Evolutionary conservation across 2,797 vertebrate species (phyloP).

Genomic region (Aplochiton taeniatus): DNA sequence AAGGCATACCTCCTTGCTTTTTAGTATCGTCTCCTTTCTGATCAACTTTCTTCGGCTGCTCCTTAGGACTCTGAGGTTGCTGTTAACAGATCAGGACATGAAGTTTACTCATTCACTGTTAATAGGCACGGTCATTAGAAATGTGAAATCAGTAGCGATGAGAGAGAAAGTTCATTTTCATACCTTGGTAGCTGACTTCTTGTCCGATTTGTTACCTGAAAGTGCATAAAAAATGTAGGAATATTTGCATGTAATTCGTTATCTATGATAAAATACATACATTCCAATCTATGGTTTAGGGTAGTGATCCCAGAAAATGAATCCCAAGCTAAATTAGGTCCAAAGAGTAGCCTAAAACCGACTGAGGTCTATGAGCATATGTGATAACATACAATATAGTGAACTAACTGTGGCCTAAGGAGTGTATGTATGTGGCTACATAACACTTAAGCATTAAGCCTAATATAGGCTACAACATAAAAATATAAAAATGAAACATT

Average conservation of each 20-base stretch:
- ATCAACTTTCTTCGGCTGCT: slow-evolving; percentile 83
- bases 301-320: no score
- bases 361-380: no score
- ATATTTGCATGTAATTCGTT: neutral
- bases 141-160: neutral
- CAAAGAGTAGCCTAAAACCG: no score
- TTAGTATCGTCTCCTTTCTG: slow-evolving; percentile 83
- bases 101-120: neutral
- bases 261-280: no score
- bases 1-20: slow-evolving; percentile 82
- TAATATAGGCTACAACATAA: neutral
- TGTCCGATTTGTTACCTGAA: slow-evolving; percentile 82
- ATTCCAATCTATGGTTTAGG: no score
- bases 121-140: neutral
- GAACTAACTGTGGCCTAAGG: no score
- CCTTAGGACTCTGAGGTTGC: slow-evolving; percentile 83
- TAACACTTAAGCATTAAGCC: neutral
- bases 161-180: slow-evolving; percentile 13
- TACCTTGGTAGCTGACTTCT: slow-evolving; percentile 83
- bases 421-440: neutral
- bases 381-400: no score
- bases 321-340: no score
- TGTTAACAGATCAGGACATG: slow-evolving; percentile 38
- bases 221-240: slow-evolving; percentile 22
- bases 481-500: slow-evolving; percentile 9